Conservation (phyloP, 2,113 vertebrate genomes). For the Sinosuthora webbiana region DNA sequence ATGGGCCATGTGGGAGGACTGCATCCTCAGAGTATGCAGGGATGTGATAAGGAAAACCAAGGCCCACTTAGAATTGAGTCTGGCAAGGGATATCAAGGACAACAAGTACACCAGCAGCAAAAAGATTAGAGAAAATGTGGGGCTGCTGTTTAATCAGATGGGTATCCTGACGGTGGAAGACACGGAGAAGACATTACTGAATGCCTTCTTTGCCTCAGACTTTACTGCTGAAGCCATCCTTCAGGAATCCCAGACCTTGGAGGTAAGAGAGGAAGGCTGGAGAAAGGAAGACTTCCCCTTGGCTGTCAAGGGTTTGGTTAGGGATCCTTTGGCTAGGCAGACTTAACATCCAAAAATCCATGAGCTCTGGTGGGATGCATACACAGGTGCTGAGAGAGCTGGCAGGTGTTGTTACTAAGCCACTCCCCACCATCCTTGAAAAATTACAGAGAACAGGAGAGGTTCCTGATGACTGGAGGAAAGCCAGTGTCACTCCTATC, state of each 20-base stretch:
- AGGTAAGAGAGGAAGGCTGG: not conserved
- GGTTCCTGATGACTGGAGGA: not conserved
- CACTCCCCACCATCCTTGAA: not conserved
- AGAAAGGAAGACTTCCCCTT: not conserved
- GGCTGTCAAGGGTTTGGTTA: not conserved
- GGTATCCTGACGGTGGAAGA: not conserved
- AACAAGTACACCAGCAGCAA: not conserved
- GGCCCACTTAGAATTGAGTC: not conserved
- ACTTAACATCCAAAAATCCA: not conserved
- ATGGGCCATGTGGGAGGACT: fast-evolving
- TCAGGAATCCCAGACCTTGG: not conserved
- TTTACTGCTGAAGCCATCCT: not conserved
- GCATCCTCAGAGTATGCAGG: not conserved
- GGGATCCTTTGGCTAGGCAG: not conserved
- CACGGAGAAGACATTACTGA: not conserved
- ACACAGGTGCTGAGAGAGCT: not conserved
- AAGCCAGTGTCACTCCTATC: not conserved
- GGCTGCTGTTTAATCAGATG: not conserved
- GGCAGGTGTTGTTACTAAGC: not conserved
- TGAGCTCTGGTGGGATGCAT: not conserved
- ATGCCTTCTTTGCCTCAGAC: not conserved
- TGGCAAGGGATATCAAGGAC: not conserved
- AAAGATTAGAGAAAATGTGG: not conserved
- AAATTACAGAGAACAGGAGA: not conserved
- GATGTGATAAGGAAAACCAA: not conserved